These are phyloP conservation scores for Paracyclopina nana DNA, from an alignment of 1,140 invertebrate species.

Conservation along the genomic window DNA sequence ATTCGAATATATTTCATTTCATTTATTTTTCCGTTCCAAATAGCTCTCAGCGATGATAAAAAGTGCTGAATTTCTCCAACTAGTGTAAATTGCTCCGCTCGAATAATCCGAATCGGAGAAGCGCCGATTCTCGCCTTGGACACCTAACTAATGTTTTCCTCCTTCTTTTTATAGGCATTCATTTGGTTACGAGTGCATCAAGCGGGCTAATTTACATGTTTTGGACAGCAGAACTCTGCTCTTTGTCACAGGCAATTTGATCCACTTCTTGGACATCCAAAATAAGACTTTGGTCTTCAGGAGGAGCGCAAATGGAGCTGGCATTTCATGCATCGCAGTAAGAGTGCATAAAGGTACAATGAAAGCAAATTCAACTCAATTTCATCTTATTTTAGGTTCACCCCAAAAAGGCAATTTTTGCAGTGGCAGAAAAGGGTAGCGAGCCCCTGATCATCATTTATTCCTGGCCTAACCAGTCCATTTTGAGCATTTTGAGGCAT, in stretches of 20 bases:
- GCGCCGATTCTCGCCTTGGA: no score
- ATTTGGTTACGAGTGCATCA: neutral
- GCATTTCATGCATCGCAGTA: neutral
- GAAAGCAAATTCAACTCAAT: neutral
- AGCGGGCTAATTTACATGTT: neutral
- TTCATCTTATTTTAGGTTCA: neutral
- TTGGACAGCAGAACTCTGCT: neutral
- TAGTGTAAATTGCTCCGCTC: no score
- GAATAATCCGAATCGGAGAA: no score
- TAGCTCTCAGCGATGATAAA: no score
- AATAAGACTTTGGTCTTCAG: neutral
- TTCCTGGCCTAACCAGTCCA: neutral
- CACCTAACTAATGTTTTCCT: no score
- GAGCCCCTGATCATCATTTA: neutral
- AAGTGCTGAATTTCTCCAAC: no score
- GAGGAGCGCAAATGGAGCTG: neutral
- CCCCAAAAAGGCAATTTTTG: neutral
- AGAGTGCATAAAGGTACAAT: neutral
- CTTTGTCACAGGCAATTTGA: neutral
- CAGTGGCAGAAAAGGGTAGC: neutral
- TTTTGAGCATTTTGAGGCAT: neutral
- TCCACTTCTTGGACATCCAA: neutral
- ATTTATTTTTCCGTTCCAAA: no score
- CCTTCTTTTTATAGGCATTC: neutral
- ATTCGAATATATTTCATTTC: no score